A percentile compares a stretch with the other conserved stretches of the same genome.
Evolutionary conservation across 2,113 vertebrate genomes (phyloP).

Genomic region (Abramis brama): DNA sequence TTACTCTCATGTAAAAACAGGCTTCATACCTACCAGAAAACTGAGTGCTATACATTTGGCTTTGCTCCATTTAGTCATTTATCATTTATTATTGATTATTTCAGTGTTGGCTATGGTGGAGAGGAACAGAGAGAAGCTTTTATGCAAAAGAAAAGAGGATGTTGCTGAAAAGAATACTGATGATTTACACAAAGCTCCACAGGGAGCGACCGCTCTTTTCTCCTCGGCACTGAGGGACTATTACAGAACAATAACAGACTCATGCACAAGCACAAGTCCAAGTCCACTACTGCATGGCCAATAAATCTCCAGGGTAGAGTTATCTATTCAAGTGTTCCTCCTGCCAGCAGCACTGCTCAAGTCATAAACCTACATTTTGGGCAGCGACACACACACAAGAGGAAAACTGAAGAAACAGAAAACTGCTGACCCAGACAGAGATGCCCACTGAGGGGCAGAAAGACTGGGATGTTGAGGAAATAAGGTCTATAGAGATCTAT

Average conservation of each 20-base stretch:
- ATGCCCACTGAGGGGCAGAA: conserved; percentile 34
- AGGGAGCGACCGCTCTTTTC: conserved; percentile 1
- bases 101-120: background rate
- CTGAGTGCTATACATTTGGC: background rate
- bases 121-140: conserved; percentile 20
- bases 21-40: background rate
- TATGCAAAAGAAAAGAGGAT: conserved; percentile 18
- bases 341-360: conserved; percentile 16
- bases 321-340: conserved; percentile 38
- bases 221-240: conserved; percentile 18
- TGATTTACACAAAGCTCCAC: conserved; percentile 33
- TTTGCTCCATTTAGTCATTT: background rate
- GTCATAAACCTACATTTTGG: conserved; percentile 36
- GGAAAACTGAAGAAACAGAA: background rate
- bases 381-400: background rate
- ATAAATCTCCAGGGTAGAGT: conserved; percentile 36
- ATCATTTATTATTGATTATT: conserved; percentile 31
- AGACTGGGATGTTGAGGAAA: conserved; percentile 21
- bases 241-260: conserved; percentile 37
- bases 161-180: conserved; percentile 32
- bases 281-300: conserved; percentile 28
- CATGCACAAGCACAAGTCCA: conserved; percentile 35
- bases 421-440: conserved; percentile 3
- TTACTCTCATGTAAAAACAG: background rate
- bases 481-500: background rate